Percentiles rank a stretch among this genome's conserved stretches.
phyloP scores from a whole-genome alignment of 2,888 invertebrate species.

The Cerceris rybyensis region DNA sequence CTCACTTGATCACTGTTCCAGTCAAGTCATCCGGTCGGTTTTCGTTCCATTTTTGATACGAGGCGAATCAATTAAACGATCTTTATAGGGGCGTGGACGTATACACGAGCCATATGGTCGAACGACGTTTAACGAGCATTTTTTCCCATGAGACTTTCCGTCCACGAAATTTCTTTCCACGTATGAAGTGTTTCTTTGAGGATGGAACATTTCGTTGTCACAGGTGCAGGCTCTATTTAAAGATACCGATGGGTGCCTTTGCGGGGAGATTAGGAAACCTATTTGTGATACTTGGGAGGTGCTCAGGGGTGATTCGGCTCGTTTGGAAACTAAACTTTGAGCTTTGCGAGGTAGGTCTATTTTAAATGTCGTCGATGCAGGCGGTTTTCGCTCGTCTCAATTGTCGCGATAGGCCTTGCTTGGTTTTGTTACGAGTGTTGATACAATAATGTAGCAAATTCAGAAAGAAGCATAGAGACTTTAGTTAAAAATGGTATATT shows the following conservation, averaged over 20 bases:
- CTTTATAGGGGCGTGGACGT: constrained; percentile 41
- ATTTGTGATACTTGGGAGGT: background rate
- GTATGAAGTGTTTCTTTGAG: background rate
- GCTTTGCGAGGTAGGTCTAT: no score
- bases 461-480: no score
- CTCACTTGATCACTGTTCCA: constrained; percentile 53
- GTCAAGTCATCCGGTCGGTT: constrained; percentile 54
- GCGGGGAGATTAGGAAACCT: background rate
- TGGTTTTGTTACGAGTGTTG: no score
- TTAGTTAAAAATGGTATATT: no score
- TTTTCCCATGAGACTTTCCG: constrained; percentile 27
- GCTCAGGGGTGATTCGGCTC: background rate
- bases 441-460: no score
- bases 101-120: constrained; percentile 33
- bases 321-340: background rate
- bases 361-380: no score
- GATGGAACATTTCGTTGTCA: background rate
- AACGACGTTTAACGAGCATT: constrained; percentile 9
- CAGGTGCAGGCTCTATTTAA: constrained; percentile 34
- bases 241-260: constrained; percentile 10
- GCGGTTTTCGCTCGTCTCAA: no score
- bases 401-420: no score
- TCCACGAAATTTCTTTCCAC: background rate
- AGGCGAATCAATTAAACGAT: constrained; percentile 61
- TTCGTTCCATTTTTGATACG: constrained; percentile 50